Evolutionary conservation across 1,140 invertebrate genomes (phyloP).

Genomic region (Triops longicaudatus): DNA sequence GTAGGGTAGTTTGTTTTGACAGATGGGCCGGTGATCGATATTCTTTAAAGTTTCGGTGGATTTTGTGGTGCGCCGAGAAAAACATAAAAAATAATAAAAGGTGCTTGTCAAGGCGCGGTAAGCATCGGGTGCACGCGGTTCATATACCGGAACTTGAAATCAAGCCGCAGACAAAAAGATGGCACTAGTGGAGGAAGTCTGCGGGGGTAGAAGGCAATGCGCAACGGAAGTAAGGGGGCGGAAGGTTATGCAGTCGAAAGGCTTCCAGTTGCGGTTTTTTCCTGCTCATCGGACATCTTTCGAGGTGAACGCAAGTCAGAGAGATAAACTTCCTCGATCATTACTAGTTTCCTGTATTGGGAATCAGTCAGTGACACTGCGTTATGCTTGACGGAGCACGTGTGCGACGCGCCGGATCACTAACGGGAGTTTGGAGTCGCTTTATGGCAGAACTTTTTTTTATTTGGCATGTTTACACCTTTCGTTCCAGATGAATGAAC

Average conservation of each 20-base stretch:
- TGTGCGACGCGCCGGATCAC: background rate
- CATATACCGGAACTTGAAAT: background rate
- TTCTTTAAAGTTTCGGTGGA: background rate
- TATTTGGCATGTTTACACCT: background rate
- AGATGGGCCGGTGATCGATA: background rate
- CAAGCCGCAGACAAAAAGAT: background rate
- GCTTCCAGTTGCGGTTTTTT: background rate
- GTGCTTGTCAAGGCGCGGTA: background rate
- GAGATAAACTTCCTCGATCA: background rate
- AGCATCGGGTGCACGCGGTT: background rate
- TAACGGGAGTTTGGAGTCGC: background rate
- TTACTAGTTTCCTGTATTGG: background rate
- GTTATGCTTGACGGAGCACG: background rate
- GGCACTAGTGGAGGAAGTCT: background rate
- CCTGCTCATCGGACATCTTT: background rate
- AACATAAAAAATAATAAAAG: too few species aligned
- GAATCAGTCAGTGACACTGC: background rate
- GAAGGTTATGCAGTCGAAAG: background rate
- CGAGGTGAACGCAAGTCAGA: background rate
- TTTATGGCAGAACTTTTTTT: background rate
- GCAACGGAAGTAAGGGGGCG: background rate
- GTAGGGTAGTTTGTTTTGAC: constrained; percentile 7
- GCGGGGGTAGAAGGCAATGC: background rate
- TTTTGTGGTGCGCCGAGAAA: background rate
- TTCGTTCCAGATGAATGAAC: background rate